These are phyloP conservation scores for Ovis aries DNA, from an alignment of 2,113 vertebrate species.

Conservation along the genomic window DNA sequence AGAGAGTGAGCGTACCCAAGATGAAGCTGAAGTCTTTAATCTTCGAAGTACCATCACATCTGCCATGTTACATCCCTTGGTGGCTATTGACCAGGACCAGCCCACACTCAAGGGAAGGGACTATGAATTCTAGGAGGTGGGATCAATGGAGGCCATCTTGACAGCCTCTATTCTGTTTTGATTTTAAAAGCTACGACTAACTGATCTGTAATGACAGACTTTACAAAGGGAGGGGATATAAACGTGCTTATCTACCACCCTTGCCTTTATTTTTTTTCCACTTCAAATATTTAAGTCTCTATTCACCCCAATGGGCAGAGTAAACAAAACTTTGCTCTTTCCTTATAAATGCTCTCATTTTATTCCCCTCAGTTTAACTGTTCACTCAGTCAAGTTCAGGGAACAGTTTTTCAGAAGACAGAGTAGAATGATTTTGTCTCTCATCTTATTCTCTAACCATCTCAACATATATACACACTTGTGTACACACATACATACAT, in stretches of 20 bases:
- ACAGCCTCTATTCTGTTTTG: not conserved
- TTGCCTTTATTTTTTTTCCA: not conserved
- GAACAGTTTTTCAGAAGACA: not conserved
- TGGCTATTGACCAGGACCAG: not conserved
- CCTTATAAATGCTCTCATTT: not conserved
- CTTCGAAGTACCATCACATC: not conserved
- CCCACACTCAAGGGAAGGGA: not conserved
- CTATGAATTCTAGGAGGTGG: not conserved
- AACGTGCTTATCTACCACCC: not conserved
- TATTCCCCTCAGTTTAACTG: not conserved
- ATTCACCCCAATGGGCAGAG: not conserved
- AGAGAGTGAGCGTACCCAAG: not conserved
- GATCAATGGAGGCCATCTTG: not conserved
- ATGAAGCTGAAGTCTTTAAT: not conserved
- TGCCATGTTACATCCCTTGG: not conserved
- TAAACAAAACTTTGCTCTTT: not conserved
- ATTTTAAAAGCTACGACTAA: conserved; percentile 10
- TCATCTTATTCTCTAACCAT: not conserved
- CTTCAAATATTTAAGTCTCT: conserved; percentile 10
- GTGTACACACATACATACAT: not conserved
- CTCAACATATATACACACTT: not conserved
- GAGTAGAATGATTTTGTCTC: not conserved
- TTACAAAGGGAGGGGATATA: not conserved
- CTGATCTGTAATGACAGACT: not conserved
- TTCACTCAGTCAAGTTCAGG: not conserved